These are phyloP conservation scores for Pogoniulus pusillus DNA, from an alignment of 2,797 vertebrate species.

Conservation along the genomic window DNA sequence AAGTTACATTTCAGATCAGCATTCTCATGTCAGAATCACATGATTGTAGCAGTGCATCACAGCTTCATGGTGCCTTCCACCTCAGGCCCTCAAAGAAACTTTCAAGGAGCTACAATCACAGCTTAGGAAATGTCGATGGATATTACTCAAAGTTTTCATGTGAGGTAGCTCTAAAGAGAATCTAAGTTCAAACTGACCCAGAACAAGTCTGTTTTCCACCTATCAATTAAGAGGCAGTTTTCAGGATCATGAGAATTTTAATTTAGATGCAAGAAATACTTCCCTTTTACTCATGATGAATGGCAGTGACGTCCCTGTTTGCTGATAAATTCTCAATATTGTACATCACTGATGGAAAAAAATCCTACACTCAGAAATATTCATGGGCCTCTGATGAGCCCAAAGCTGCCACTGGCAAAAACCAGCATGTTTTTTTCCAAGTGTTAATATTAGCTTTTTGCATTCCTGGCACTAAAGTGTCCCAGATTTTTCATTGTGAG, in stretches of 20 bases:
- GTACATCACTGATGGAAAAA: not conserved
- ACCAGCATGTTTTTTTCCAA: not conserved
- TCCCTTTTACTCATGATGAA: not conserved
- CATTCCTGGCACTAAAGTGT: not conserved
- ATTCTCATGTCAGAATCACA: not conserved
- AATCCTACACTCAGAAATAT: not conserved
- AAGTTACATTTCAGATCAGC: constrained; percentile 34
- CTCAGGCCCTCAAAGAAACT: constrained; percentile 23
- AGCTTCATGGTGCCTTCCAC: constrained; percentile 16
- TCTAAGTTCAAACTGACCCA: not conserved
- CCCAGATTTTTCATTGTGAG: not conserved
- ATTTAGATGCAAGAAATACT: not conserved
- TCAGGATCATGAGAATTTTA: not conserved
- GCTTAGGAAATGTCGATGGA: not conserved
- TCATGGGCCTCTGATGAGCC: not conserved
- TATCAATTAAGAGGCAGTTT: not conserved
- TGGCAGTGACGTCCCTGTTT: not conserved
- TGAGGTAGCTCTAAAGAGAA: not conserved
- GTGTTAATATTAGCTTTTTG: not conserved
- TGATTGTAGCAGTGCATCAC: not conserved
- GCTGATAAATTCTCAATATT: not conserved
- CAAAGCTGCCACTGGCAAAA: not conserved
- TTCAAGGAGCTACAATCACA: not conserved
- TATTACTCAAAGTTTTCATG: not conserved
- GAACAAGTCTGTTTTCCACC: not conserved